Evolutionary conservation across 2,797 vertebrate species (phyloP).

Genomic region (Crocidura indochinensis): DNA sequence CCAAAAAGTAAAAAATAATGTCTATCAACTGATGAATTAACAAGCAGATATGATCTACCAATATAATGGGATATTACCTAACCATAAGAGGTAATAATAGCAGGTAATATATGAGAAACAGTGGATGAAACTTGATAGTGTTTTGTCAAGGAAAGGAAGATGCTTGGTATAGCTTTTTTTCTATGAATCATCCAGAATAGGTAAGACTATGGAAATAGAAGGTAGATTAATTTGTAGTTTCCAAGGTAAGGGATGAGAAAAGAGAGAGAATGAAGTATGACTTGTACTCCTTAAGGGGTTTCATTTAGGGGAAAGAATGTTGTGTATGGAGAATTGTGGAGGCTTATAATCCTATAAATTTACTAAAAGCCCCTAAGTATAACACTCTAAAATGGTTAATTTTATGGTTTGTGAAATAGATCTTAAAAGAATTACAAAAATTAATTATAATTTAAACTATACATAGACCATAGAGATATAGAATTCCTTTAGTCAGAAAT

Average conservation of each 20-base stretch:
- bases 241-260: neutral
- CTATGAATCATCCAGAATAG: neutral
- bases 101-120: neutral
- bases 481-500: neutral
- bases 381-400: neutral
- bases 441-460: neutral
- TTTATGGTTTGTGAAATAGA: neutral
- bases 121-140: neutral
- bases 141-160: neutral
- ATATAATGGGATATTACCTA: neutral
- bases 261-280: neutral
- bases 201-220: neutral
- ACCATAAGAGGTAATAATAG: neutral
- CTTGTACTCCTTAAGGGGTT: neutral
- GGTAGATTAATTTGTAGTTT: neutral
- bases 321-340: neutral
- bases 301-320: neutral
- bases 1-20: neutral
- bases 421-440: conserved; percentile 8
- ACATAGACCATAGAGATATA: neutral
- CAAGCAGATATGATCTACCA: neutral
- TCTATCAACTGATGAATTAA: neutral
- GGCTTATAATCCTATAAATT: neutral
- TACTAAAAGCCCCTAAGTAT: neutral
- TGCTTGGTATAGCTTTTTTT: neutral